These are phyloP conservation scores for Mamestra brassicae DNA, from an alignment of 2,888 invertebrate species.

Conservation along the genomic window DNA sequence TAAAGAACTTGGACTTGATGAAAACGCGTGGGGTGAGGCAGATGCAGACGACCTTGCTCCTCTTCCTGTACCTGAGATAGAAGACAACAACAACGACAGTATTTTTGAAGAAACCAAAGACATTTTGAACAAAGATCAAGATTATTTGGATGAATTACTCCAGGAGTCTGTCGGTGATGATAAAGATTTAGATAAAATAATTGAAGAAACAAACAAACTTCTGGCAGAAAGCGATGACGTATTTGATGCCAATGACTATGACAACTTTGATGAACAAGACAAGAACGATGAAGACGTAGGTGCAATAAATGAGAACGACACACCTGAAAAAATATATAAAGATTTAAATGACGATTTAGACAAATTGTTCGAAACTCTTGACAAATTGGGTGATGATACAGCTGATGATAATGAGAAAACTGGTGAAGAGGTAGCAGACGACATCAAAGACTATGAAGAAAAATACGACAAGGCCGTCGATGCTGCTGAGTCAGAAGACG, in stretches of 20 bases:
- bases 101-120: conserved; percentile 40
- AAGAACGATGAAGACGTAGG: conserved; percentile 52
- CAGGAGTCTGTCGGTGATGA: conserved; percentile 31
- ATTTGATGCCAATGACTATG: conserved; percentile 60
- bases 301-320: conserved; percentile 68
- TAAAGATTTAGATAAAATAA: conserved; percentile 41
- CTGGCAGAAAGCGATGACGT: conserved; percentile 68
- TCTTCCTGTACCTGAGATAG: conserved; percentile 36
- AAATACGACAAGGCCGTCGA: conserved; percentile 61
- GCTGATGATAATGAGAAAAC: conserved; percentile 49
- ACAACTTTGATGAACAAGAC: conserved; percentile 49
- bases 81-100: conserved; percentile 20
- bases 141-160: conserved; percentile 31
- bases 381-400: conserved; percentile 71
- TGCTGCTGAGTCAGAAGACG: conserved; percentile 11
- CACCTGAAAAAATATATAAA: conserved; percentile 71
- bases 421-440: conserved; percentile 45
- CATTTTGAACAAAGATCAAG: conserved; percentile 36
- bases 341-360: conserved; percentile 80
- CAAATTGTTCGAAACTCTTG: conserved; percentile 75
- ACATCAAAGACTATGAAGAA: conserved; percentile 69
- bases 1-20: conserved; percentile 37
- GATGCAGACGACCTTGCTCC: conserved; percentile 42
- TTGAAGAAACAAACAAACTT: conserved; percentile 64
- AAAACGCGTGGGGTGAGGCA: conserved; percentile 55